A percentile compares a stretch with the other conserved stretches of the same genome.
Evolutionary conservation across 2,888 invertebrate genomes (phyloP).

Genomic region (Neelides folsomi): DNA sequence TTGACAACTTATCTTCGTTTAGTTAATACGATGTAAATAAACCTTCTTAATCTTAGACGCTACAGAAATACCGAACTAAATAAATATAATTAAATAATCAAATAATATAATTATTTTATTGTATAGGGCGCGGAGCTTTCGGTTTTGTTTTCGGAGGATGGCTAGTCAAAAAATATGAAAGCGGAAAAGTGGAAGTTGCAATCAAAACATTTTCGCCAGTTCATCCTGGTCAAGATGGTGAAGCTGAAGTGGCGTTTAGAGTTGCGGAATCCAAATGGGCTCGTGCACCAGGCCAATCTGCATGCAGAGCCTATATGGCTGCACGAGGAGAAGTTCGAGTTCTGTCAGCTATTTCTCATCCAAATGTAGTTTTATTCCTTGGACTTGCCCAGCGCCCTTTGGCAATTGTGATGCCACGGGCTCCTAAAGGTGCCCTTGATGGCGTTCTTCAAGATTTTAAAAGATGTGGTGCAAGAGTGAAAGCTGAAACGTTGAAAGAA

Average conservation of each 20-base stretch:
- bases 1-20: too few relatives aligned
- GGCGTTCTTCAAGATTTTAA: conserved; percentile 69
- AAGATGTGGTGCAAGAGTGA: conserved; percentile 67
- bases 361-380: conserved; percentile 80
- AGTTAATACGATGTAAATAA: too few relatives aligned
- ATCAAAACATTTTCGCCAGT: conserved; percentile 73
- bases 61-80: too few relatives aligned
- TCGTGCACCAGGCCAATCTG: conserved; percentile 76
- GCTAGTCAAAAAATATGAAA: conserved; percentile 28
- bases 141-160: conserved; percentile 83
- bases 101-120: background rate
- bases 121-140: conserved; percentile 88
- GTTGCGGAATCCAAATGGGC: conserved; percentile 81
- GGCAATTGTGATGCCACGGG: conserved; percentile 74
- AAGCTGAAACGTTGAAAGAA: conserved; percentile 66
- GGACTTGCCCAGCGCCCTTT: conserved; percentile 82
- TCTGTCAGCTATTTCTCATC: conserved; percentile 67
- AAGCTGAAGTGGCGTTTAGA: conserved; percentile 49
- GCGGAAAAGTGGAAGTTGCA: conserved; percentile 33
- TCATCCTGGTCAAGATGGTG: conserved; percentile 61
- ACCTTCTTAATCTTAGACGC: too few relatives aligned
- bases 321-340: conserved; percentile 89
- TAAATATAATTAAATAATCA: too few relatives aligned
- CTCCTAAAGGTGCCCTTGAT: conserved; percentile 84
- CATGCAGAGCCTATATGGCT: conserved; percentile 91